A percentile compares a stretch with the other conserved stretches of the same genome.
Evolutionary conservation across 37 sponge, comb jelly and placozoan species (phyloP).

Genomic region (Theonella swinhoei): DNA sequence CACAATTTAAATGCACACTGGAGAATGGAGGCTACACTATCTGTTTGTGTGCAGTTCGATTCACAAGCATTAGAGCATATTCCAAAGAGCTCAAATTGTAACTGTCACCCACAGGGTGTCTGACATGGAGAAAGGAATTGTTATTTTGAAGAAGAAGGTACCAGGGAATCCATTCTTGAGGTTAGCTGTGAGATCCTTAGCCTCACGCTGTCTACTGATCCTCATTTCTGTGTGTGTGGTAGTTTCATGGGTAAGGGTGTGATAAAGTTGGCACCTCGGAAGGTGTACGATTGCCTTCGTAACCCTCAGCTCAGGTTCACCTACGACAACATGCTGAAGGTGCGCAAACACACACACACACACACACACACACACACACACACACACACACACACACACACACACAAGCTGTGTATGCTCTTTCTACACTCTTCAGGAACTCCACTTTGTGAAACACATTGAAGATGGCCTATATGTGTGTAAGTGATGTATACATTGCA

Average conservation of each 20-base stretch:
- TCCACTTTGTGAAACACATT: constrained; percentile 65
- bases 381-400: no score
- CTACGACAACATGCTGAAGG: constrained; percentile 89
- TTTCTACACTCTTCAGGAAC: no score
- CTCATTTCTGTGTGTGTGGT: no score
- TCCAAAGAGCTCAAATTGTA: no score
- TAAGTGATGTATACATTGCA: constrained; percentile 50
- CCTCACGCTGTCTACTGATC: no score
- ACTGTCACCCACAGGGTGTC: no score
- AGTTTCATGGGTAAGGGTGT: constrained; percentile 81
- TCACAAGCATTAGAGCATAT: no score
- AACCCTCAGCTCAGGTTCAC: constrained; percentile 70
- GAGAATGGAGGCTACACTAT: no score
- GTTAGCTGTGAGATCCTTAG: constrained; percentile 6
- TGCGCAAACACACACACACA: constrained; percentile 3
- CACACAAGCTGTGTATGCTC: no score
- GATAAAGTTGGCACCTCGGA: constrained; percentile 59
- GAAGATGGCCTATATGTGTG: constrained; percentile 75
- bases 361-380: no score
- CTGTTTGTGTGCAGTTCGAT: no score
- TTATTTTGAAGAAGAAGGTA: constrained; percentile 63
- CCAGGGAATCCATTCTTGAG: constrained; percentile 45
- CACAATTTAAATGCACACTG: no score
- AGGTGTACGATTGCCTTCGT: constrained; percentile 59
- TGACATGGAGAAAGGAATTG: constrained; percentile 71